Evolutionary conservation across 2,113 vertebrate genomes (phyloP), one percentile per base, ranked within the genome.

Genomic region (Cottus gobio): DNA sequence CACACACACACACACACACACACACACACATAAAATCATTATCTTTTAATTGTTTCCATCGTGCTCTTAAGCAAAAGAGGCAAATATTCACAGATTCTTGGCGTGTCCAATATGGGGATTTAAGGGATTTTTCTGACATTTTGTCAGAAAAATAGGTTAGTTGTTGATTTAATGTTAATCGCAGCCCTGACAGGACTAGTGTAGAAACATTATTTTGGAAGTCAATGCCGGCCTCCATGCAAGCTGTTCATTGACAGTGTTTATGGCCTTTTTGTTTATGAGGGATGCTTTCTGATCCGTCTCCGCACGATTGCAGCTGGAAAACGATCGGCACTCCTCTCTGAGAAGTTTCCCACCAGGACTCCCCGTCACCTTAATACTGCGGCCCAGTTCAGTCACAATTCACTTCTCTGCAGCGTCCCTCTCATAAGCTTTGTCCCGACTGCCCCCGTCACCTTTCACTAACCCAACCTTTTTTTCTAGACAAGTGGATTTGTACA

Each of bases 221-320:
- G 67, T 12, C 20, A 20, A 22, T 44, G 26, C 54, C 70, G 28
- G 48, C n/a, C 52, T 28, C 58, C 11, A 10, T 20, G 10, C 31
- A 4, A 52, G 56, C 77, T 74, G 44, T 52, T 57, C 37, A 39
- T 1, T 30, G 67, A 26, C 80, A 63, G 44, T 2, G 42, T 75
- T 61, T 16, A 24, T 18, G 44, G 37, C 15, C 57, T 68, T 72
- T 56, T 56, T 75, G 54, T 77, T 64, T 10, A 30, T 28, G 66
- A 65, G 80, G 36, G 56, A 67, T 13, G 71, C 57, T 34, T 46
- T 36, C 77, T 83, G 76, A 86, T 86, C 48, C 7, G 85, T 88
- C 82, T 85, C 62, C 1, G 44, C 71, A 42, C 10, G 37, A 64
- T 24, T 68, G 30, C 44, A 31, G 68, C 16, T 4, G 75, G 8